These are phyloP conservation scores for Ectobius pallidus DNA, from an alignment of 2,888 invertebrate genomes.

Conservation along the genomic window DNA sequence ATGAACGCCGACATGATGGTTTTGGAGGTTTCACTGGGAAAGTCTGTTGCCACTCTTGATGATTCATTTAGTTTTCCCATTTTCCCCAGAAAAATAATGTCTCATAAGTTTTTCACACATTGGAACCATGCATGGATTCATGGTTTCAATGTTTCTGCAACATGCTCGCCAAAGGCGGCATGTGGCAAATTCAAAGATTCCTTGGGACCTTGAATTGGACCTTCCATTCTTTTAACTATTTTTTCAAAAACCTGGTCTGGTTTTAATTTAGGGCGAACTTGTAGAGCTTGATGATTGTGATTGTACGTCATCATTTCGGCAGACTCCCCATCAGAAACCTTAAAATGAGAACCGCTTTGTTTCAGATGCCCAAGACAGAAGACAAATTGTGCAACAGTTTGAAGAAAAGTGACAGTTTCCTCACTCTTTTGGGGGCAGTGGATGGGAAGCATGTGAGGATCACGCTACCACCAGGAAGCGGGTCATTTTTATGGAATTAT, in stretches of 20 bases:
- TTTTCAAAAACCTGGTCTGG: not conserved
- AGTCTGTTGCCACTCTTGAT: not conserved
- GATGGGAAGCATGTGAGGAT: constrained; percentile 22
- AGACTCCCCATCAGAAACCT: not conserved
- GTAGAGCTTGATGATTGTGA: not conserved
- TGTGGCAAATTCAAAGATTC: not conserved
- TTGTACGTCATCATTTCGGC: not conserved
- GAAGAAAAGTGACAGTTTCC: constrained; percentile 23
- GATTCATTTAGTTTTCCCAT: not conserved
- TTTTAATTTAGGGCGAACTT: not conserved
- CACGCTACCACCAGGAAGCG: constrained; percentile 36
- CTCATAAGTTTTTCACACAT: constrained; percentile 5
- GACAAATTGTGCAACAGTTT: not conserved
- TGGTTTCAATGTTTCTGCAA: not conserved
- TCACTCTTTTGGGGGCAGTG: constrained; percentile 20
- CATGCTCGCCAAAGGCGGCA: not conserved
- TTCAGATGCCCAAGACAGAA: constrained; percentile 1
- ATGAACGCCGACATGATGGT: no score
- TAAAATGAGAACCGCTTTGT: constrained; percentile 2
- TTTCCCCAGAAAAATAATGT: not conserved
- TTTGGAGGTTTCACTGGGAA: no score
- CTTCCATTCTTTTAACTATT: not conserved
- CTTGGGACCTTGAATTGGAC: not conserved
- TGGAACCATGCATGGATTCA: not conserved
- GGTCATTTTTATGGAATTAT: constrained; percentile 42